These are phyloP conservation scores for Microtus pennsylvanicus DNA, from an alignment of 2,113 vertebrate species.

Conservation along the genomic window DNA sequence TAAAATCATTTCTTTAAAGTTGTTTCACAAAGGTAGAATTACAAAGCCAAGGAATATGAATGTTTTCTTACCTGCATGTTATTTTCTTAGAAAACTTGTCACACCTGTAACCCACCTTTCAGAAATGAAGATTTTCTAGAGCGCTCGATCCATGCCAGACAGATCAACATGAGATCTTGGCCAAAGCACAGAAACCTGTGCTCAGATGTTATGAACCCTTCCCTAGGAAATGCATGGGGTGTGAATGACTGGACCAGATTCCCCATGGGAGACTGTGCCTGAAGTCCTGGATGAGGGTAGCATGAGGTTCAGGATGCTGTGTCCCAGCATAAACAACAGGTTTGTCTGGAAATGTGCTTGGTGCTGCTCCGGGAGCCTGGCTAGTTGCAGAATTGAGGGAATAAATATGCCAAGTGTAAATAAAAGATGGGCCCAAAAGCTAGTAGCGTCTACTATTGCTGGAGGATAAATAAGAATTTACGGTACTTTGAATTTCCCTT, in stretches of 20 bases:
- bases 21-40: constrained; percentile 22
- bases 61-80: constrained; percentile 50
- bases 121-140: not conserved
- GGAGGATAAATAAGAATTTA: not conserved
- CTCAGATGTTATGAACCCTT: not conserved
- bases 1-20: constrained; percentile 38
- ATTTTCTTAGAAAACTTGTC: not conserved
- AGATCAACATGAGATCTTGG: not conserved
- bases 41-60: not conserved
- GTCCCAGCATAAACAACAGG: not conserved
- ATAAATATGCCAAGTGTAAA: not conserved
- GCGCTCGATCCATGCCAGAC: not conserved
- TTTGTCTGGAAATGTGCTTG: not conserved
- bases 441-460: not conserved
- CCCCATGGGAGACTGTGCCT: not conserved
- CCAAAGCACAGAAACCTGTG: not conserved
- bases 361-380: not conserved
- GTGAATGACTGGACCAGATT: not conserved
- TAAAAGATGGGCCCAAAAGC: not conserved
- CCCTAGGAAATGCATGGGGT: constrained; percentile 22
- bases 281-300: not conserved
- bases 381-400: constrained; percentile 4
- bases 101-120: not conserved
- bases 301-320: not conserved
- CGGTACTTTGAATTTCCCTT: not conserved